A percentile compares a stretch with the other conserved stretches of the same genome.
Evolutionary conservation across 2,888 invertebrate species (phyloP).

Genomic region (Helleia helle): DNA sequence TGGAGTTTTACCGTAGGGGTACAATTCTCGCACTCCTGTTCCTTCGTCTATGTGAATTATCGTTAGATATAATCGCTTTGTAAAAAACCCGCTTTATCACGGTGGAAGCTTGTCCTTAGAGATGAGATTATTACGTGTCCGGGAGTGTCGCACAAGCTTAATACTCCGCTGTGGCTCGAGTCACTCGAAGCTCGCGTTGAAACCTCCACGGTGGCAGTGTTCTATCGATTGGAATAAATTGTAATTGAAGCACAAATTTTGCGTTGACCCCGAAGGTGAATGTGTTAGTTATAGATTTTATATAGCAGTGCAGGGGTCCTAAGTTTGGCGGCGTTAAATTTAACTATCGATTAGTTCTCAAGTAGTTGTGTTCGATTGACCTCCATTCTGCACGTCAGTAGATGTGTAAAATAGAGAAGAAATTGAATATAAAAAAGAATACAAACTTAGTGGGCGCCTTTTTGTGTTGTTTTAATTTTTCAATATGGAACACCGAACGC

Average conservation of each 20-base stretch:
- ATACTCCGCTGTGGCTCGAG: conserved; percentile 23
- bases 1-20: conserved; percentile 34
- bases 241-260: conserved; percentile 32
- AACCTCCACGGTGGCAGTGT: conserved; percentile 10
- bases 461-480: background rate
- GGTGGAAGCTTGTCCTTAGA: conserved; percentile 23
- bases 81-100: conserved; percentile 34
- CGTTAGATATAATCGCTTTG: conserved; percentile 34
- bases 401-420: too few relatives aligned
- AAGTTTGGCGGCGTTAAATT: conserved; percentile 35
- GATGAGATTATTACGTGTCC: conserved; percentile 26
- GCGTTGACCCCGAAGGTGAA: conserved; percentile 20
- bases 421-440: too few relatives aligned
- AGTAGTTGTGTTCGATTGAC: conserved; percentile 18
- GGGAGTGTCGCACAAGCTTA: conserved; percentile 20
- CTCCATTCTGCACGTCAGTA: too few relatives aligned
- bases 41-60: conserved; percentile 40
- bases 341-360: conserved; percentile 36
- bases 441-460: too few relatives aligned
- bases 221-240: background rate
- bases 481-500: background rate
- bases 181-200: too few relatives aligned
- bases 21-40: conserved; percentile 28
- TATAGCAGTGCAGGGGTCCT: conserved; percentile 36
- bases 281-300: conserved; percentile 25